A percentile compares a stretch with the other conserved stretches of the same genome.
These are phyloP conservation scores for Caenorhabditis drosophilae DNA, from an alignment of 2,888 invertebrate genomes.

Conservation along the genomic window DNA sequence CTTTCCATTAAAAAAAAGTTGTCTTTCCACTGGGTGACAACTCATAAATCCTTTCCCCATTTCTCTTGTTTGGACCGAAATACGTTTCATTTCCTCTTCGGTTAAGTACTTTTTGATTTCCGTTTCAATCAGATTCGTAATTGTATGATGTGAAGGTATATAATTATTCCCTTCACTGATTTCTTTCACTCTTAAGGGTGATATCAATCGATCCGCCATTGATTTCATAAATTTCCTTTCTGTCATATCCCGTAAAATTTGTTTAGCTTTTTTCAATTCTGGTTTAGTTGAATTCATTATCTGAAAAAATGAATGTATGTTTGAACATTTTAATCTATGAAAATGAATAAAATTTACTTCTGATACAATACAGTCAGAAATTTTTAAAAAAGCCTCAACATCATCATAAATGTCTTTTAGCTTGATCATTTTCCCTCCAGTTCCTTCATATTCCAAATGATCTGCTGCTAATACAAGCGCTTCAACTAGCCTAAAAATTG, in stretches of 20 bases:
- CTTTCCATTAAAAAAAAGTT: constrained; percentile 24
- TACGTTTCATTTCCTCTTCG: background rate
- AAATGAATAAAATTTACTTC: too few species aligned
- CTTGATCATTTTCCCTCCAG: constrained; percentile 17
- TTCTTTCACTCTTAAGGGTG: too few species aligned
- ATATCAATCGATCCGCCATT: background rate
- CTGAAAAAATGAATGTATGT: too few species aligned
- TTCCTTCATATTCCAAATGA: constrained; percentile 31
- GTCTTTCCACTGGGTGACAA: constrained; percentile 24
- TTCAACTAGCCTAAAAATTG: constrained; percentile 33
- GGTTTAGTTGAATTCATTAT: constrained; percentile 15
- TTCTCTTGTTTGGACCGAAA: constrained; percentile 8
- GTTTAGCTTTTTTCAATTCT: constrained; percentile 10
- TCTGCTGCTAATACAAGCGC: constrained; percentile 25
- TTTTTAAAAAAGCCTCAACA: constrained; percentile 41
- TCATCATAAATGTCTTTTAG: constrained; percentile 30
- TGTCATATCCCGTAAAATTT: background rate
- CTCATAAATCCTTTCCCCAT: constrained; percentile 19
- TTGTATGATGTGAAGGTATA: background rate
- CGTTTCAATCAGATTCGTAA: background rate
- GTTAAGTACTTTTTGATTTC: background rate
- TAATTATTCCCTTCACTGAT: background rate
- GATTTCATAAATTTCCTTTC: background rate
- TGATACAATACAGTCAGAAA: constrained; percentile 40
- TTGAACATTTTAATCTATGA: too few species aligned